Conservation (phyloP, 2,888 invertebrate genomes). For the Hymenopus coronatus region DNA sequence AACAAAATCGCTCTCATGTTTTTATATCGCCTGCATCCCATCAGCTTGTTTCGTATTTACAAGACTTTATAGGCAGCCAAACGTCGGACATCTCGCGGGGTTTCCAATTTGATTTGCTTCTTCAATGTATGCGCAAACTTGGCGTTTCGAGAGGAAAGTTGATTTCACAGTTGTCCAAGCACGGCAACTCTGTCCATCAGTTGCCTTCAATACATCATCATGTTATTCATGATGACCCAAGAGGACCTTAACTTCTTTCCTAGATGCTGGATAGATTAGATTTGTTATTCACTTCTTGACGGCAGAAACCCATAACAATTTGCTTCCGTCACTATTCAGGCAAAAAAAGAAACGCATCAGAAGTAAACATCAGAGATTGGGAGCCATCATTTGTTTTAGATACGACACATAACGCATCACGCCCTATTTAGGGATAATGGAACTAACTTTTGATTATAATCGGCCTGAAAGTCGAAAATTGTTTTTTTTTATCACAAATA, state of each 20-base stretch:
- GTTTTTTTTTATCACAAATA: too few relatives aligned
- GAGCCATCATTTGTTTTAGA: too few relatives aligned
- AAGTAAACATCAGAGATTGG: neutral
- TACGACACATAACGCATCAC: too few relatives aligned
- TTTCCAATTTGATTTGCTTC: neutral
- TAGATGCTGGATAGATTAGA: neutral
- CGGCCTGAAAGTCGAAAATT: too few relatives aligned
- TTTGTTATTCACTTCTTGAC: neutral
- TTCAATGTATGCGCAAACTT: neutral
- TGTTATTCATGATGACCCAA: neutral
- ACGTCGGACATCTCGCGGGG: neutral
- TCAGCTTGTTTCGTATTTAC: neutral
- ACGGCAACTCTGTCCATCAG: neutral
- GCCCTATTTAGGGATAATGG: too few relatives aligned
- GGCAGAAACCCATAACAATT: neutral
- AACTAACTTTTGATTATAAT: too few relatives aligned
- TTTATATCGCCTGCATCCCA: neutral
- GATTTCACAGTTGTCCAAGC: slow-evolving; percentile 21
- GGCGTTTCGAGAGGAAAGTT: neutral
- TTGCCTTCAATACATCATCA: neutral
- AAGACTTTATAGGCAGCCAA: neutral
- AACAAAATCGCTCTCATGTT: neutral
- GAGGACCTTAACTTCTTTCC: neutral
- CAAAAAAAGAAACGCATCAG: neutral
- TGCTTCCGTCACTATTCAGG: neutral